These are phyloP conservation scores for Drosophila nannoptera DNA, from an alignment of 1,140 invertebrate genomes.

Conservation along the genomic window DNA sequence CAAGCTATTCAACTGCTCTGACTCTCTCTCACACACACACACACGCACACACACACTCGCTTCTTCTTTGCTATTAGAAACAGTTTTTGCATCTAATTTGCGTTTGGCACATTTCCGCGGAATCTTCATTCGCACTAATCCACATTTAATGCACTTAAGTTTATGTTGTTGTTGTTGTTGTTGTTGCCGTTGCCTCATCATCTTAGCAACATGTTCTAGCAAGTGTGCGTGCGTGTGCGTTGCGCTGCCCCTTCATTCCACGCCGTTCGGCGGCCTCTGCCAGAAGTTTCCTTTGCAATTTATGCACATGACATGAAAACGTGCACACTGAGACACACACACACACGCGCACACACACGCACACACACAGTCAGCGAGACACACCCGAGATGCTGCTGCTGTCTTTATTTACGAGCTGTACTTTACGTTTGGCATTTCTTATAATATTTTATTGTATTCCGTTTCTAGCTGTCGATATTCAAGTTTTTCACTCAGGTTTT, in stretches of 20 bases:
- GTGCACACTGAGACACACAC: constrained; percentile 39
- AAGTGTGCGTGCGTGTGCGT: too few relatives aligned
- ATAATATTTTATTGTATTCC: constrained; percentile 22
- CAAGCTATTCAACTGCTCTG: neutral
- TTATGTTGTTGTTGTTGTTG: constrained; percentile 22
- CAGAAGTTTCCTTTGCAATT: constrained; percentile 49
- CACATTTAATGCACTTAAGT: constrained; percentile 62
- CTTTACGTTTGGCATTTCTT: constrained; percentile 26
- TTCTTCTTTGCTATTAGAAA: constrained; percentile 10
- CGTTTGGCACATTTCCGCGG: constrained; percentile 18
- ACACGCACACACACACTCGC: too few relatives aligned
- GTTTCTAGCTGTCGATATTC: constrained; percentile 13
- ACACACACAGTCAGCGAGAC: neutral
- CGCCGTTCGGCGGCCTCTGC: constrained; percentile 10
- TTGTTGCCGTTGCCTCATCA: too few relatives aligned
- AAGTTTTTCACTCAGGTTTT: constrained; percentile 13
- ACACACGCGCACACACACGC: constrained; percentile 9
- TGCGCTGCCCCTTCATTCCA: neutral
- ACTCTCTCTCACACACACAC: neutral
- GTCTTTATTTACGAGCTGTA: constrained; percentile 32
- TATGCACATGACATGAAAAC: constrained; percentile 73
- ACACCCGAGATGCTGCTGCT: constrained; percentile 9
- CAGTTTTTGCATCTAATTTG: constrained; percentile 1
- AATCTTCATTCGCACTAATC: constrained; percentile 42
- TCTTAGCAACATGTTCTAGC: too few relatives aligned